phyloP scores from a whole-genome alignment of 1,140 invertebrate species.

The Catajapyx aquilonaris region DNA sequence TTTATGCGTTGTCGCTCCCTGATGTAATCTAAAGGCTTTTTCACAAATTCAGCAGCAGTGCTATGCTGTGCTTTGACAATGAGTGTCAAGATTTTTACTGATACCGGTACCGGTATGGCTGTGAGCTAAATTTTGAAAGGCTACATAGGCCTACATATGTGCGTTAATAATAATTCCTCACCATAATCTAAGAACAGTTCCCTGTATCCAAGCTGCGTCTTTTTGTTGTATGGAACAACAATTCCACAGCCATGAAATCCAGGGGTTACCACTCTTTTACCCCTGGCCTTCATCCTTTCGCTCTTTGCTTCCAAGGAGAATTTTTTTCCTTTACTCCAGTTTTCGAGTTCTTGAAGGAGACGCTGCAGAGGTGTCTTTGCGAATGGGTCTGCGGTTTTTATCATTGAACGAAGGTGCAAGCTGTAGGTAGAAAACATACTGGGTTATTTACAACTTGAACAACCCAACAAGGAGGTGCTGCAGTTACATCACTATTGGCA shows the following conservation, averaged over 20 bases:
- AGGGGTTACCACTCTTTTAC: slow-evolving; percentile 46
- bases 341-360: slow-evolving; percentile 35
- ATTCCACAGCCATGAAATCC: slow-evolving; percentile 71
- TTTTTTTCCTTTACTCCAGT: slow-evolving; percentile 37
- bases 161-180: too few relatives aligned
- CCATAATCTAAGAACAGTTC: too few relatives aligned
- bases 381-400: slow-evolving; percentile 39
- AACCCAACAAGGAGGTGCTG: too few relatives aligned
- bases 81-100: too few relatives aligned
- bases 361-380: slow-evolving; percentile 32
- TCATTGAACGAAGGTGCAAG: slow-evolving; percentile 34
- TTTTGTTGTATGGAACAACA: slow-evolving; percentile 65
- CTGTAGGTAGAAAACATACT: slow-evolving; percentile 17
- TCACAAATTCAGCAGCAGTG: background rate
- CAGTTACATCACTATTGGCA: too few relatives aligned
- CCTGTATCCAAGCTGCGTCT: slow-evolving; percentile 58
- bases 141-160: too few relatives aligned
- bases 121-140: too few relatives aligned
- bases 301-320: slow-evolving; percentile 36
- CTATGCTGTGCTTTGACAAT: background rate
- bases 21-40: background rate
- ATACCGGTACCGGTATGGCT: too few relatives aligned
- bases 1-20: background rate
- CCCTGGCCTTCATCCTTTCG: slow-evolving; percentile 33
- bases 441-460: background rate